Evolutionary conservation across 2,888 invertebrate species (phyloP), one percentile per base, ranked within the genome.

Genomic region (Cantharis rufa): DNA sequence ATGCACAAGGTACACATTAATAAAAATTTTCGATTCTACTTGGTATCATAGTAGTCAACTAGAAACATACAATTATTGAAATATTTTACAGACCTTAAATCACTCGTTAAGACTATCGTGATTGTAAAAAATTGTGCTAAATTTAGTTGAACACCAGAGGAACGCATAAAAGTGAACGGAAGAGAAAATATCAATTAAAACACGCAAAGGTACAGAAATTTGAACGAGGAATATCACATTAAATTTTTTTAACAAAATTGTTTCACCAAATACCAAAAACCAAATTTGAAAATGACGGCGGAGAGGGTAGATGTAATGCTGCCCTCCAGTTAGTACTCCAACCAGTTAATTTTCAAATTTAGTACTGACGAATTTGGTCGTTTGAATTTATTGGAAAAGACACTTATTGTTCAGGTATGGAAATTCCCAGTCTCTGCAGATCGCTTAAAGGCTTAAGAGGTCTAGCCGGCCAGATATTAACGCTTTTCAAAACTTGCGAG

Each of bases 401-500:
- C 48, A 78, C 75, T 48, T 79, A 81, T 61, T 80, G 79, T 70
- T 82, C 79, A 1, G 82, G 82, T 71, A 84, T 80, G 13, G 86
- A 84, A 24, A 90, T 85, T 15, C 90, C 90, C 21, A 90, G 84
- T 80, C 89, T 87, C 75, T 88, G 84, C 70, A 90, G 83, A 81
- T 90, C 90, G 78, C 86, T 88, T 61, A 90, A 82, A 63, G 88
- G 88, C 11, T 90, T 90, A 80, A 92, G 87, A 4, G 93, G 93
- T 81, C 93, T 88, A 66, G 89, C 87, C 0, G 91, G 91, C 93
- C 93, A 93, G 27, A 88, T 88, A 80, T 89, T 89, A 21, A 89
- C 88, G 77, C 88, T 88, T 82, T 91, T 89, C 32, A 93, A 85
- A 62, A 86, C 86, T 68, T 89, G 86, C 15, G 91, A 90, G 80